Conservation (phyloP, 2,113 vertebrate genomes). For the Neopipo cinnamomea region DNA sequence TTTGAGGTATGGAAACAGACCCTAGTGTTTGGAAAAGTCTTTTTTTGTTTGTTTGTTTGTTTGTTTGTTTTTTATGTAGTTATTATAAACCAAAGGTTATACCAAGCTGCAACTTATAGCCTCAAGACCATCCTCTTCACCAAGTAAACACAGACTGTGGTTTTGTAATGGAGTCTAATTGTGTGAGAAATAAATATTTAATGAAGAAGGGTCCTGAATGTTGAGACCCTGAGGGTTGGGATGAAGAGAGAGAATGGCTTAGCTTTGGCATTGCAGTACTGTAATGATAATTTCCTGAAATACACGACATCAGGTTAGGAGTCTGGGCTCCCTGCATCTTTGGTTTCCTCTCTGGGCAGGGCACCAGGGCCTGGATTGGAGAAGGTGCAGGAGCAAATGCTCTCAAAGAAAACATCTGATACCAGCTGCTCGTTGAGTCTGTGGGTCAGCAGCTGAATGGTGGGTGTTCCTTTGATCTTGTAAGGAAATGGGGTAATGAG, state of each 20-base stretch:
- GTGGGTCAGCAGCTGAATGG: neutral
- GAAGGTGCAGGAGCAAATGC: neutral
- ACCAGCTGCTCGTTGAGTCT: neutral
- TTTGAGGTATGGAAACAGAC: neutral
- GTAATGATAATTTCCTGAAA: neutral
- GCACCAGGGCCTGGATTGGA: neutral
- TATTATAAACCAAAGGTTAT: neutral
- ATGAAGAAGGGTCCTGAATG: neutral
- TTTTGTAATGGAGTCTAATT: neutral
- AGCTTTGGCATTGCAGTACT: neutral
- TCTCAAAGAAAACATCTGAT: neutral
- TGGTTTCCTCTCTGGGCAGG: neutral
- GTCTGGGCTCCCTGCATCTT: neutral
- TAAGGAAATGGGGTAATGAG: neutral
- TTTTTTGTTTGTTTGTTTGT: too few relatives aligned
- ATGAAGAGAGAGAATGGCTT: neutral
- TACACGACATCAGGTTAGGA: fast-evolving
- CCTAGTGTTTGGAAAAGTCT: neutral
- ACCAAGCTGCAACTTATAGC: neutral
- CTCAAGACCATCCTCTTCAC: neutral
- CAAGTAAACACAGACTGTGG: neutral
- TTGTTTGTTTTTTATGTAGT: neutral
- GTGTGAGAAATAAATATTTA: neutral
- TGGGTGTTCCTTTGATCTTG: neutral
- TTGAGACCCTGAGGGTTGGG: neutral